Evolutionary conservation across 2,113 vertebrate genomes (phyloP), one percentile per base, ranked within the genome.

Genomic region (Pycnonotus jocosus): DNA sequence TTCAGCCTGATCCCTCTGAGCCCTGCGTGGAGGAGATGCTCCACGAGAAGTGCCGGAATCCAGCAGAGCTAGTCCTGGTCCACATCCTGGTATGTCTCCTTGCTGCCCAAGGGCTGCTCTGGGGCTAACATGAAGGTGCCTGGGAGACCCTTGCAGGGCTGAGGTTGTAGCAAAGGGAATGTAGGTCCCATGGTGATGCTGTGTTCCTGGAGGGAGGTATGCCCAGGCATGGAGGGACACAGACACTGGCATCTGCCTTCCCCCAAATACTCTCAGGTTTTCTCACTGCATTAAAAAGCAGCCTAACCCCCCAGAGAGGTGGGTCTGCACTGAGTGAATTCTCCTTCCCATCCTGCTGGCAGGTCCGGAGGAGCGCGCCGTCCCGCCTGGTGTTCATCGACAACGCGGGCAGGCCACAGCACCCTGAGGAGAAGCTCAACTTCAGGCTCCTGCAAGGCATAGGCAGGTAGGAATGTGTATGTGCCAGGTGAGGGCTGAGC

Each of bases 341-440:
- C 30, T 76, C 13, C 33, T 68, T 90, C 64, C 69, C 40, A 2
- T 56, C 48, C n/a, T 13, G 5, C 83, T 25, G 76, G 16, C 95
- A 99, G 99, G 98, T 99, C 92, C 98, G 98, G 81, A 98, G 97
- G 90, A 98, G 98, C 0, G 93, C 98, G 0, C 98, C 98, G 0
- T 98, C 98, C 81, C 98, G 60, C 33, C 96, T 99, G 96, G 99
- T 99, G 70, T 99, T 99, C 96, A 99, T 99, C 2, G 99, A 99
- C 95, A 99, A 99, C 0, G 98, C 99, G 0, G 99, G 98, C 54
- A 97, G 98, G 79, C 98, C 98, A 6, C 96, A 97, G 65, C 99
- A 99, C 37, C 95, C 98, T 0, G 96, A 96, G 28, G 94, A 98
- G 95, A 99, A 98, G 96, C 98, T 99, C 77, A 99, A 99, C 98